Evolutionary conservation across 2,888 invertebrate species (phyloP).

Genomic region (Diarsia rubi): DNA sequence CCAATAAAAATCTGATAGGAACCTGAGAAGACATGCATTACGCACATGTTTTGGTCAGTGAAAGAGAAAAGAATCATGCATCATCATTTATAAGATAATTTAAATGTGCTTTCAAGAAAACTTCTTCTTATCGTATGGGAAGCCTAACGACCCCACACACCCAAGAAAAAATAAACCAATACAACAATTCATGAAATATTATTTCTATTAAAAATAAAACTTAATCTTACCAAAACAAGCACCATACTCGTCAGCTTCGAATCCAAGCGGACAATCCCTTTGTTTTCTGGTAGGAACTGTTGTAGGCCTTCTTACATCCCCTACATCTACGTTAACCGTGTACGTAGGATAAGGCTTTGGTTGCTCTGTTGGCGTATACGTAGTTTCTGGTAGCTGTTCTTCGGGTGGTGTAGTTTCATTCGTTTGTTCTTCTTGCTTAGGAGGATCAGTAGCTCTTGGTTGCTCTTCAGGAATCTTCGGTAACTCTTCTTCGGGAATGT

Average conservation of each 20-base stretch:
- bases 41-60: not conserved
- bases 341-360: constrained; percentile 66
- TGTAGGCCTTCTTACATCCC: constrained; percentile 69
- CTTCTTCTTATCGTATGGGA: too few species aligned
- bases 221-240: constrained; percentile 90
- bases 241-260: constrained; percentile 89
- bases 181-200: too few species aligned
- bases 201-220: not conserved
- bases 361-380: constrained; percentile 66
- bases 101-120: too few species aligned
- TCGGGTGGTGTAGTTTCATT: constrained; percentile 59
- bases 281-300: constrained; percentile 74
- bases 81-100: not conserved
- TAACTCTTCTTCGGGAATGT: constrained; percentile 59
- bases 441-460: constrained; percentile 21
- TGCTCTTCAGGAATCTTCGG: constrained; percentile 39
- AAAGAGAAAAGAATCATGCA: not conserved
- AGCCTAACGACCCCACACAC: too few species aligned
- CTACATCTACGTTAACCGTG: constrained; percentile 73
- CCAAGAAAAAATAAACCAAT: too few species aligned
- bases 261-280: constrained; percentile 87
- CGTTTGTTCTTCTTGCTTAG: constrained; percentile 48
- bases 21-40: not conserved
- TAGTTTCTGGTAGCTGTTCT: constrained; percentile 64
- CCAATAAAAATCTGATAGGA: not conserved